Conservation (phyloP, 1,140 invertebrate species). For the Polyergus mexicanus region DNA sequence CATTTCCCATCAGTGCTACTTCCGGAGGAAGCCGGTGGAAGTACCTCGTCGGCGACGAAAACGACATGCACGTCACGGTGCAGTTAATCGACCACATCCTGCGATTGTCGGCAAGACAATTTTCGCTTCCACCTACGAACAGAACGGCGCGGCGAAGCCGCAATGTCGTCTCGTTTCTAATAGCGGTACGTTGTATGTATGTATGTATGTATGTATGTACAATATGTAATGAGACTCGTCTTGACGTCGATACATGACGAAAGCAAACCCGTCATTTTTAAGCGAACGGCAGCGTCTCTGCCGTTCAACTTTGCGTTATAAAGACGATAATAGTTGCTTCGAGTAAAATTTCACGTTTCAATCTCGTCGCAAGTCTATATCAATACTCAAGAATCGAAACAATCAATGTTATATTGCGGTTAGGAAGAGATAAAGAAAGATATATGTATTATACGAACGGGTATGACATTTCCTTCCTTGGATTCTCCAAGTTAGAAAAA, state of each 20-base stretch:
- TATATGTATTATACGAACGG: background rate
- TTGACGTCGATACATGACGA: slow-evolving; percentile 15
- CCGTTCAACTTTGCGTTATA: background rate
- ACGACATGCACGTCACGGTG: slow-evolving; percentile 54
- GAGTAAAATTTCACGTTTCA: background rate
- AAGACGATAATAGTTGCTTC: background rate
- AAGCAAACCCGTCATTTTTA: background rate
- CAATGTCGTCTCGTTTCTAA: slow-evolving; percentile 56
- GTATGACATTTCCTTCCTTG: slow-evolving; percentile 16
- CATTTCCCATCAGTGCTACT: slow-evolving; percentile 64
- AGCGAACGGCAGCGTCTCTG: background rate
- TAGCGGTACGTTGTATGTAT: slow-evolving; percentile 37
- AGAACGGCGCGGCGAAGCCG: slow-evolving; percentile 31
- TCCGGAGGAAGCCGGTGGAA: slow-evolving; percentile 54
- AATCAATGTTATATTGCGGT: slow-evolving; percentile 22
- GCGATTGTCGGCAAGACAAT: slow-evolving; percentile 64
- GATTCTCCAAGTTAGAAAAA: slow-evolving; percentile 26
- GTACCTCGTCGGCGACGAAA: slow-evolving; percentile 59
- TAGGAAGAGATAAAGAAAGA: background rate
- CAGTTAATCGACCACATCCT: slow-evolving; percentile 66
- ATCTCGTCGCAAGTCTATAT: background rate
- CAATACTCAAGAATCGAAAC: background rate
- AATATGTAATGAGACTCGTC: slow-evolving; percentile 62
- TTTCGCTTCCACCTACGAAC: slow-evolving; percentile 49
- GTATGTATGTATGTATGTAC: no score